phyloP scores from a whole-genome alignment of 2,797 vertebrate species.

The Schizothorax lantsangensis region DNA sequence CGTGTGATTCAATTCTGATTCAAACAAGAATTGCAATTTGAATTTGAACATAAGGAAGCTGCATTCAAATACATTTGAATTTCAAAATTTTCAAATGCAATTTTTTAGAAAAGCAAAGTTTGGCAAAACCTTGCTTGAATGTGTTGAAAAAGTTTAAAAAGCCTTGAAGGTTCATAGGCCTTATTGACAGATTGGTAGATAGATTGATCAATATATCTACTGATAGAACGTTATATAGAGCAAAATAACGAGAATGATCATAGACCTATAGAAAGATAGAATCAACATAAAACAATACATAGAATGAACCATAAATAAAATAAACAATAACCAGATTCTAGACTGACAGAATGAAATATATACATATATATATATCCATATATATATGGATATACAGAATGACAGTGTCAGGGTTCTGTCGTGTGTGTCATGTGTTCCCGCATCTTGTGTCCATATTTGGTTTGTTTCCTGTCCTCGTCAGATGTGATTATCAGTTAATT shows the following conservation, averaged over 20 bases:
- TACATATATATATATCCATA: too few species aligned
- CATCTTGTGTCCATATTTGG: too few species aligned
- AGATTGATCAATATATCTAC: neutral
- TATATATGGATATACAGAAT: too few species aligned
- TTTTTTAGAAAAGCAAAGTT: neutral
- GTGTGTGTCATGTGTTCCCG: too few species aligned
- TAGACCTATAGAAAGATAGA: neutral
- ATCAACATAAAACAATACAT: neutral
- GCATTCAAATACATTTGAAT: neutral
- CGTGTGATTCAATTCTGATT: neutral
- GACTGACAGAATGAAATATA: too few species aligned
- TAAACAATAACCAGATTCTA: too few species aligned
- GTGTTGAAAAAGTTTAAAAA: neutral
- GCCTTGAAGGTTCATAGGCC: neutral
- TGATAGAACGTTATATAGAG: neutral
- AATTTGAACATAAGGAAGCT: neutral
- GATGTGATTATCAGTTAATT: too few species aligned
- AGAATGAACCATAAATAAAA: too few species aligned
- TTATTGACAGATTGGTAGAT: neutral
- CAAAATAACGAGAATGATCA: too few species aligned
- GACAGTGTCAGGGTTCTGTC: too few species aligned
- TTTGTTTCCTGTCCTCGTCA: too few species aligned
- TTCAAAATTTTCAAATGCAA: neutral
- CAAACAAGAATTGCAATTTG: neutral
- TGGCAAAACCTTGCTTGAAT: neutral